Evolutionary conservation across 2,113 vertebrate species (phyloP).

Genomic region (Ochotona curzoniae): DNA sequence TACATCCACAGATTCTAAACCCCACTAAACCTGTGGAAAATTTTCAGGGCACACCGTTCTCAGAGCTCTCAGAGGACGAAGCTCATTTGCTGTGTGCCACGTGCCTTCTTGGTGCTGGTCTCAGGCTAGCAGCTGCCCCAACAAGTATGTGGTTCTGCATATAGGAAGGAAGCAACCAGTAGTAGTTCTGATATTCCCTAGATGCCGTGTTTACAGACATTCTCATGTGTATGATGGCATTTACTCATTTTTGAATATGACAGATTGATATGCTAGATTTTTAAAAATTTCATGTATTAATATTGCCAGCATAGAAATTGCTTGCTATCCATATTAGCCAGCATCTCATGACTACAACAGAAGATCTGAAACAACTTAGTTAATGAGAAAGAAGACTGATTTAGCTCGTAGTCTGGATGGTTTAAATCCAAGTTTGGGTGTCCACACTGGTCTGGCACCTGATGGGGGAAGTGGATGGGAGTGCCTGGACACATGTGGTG

Average conservation of each 20-base stretch:
- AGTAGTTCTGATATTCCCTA: background rate
- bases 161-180: background rate
- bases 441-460: no score
- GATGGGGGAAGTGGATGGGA: no score
- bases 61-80: constrained; percentile 43
- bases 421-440: no score
- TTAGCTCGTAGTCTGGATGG: no score
- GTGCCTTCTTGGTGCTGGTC: background rate
- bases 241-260: background rate
- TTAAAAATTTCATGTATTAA: constrained; percentile 8
- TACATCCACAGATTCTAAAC: constrained; percentile 71
- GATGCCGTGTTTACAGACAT: background rate
- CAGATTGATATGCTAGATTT: background rate
- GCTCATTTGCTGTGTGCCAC: background rate
- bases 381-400: no score
- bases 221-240: background rate
- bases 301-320: background rate
- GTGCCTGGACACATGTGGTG: no score
- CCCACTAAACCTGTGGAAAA: constrained; percentile 68
- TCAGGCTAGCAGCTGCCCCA: constrained; percentile 29
- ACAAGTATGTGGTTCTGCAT: background rate
- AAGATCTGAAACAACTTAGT: no score
- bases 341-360: no score
- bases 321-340: background rate
- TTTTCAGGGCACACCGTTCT: constrained; percentile 68